A percentile compares a stretch with the other conserved stretches of the same genome.
These are phyloP conservation scores for Chloropsis hardwickii DNA, from an alignment of 2,113 vertebrate genomes.

Conservation along the genomic window DNA sequence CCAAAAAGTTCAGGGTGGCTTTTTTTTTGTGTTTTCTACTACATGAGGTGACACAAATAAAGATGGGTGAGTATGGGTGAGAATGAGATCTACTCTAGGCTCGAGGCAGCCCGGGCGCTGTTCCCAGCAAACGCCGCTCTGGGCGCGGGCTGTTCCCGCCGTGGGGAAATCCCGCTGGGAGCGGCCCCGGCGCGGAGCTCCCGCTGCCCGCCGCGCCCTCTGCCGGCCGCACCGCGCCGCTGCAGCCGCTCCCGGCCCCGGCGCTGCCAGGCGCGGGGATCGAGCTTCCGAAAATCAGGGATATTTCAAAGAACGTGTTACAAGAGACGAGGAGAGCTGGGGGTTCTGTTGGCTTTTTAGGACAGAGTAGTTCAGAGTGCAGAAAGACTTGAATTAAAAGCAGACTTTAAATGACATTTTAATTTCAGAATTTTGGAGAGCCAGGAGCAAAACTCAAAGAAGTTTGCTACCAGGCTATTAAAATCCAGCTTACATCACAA, in stretches of 20 bases:
- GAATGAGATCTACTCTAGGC: background rate
- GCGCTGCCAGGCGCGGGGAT: background rate
- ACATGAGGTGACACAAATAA: background rate
- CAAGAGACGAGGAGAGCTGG: background rate
- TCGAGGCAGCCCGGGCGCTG: background rate
- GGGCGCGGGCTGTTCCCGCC: background rate
- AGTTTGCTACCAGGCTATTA: background rate
- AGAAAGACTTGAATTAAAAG: background rate
- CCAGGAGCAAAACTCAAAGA: background rate
- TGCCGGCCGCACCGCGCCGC: background rate
- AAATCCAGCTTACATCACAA: background rate
- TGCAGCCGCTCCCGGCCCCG: background rate
- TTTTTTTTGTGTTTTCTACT: background rate
- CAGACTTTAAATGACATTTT: background rate
- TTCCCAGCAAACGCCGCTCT: fast-evolving
- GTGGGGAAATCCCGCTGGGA: background rate
- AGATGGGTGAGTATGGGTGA: background rate
- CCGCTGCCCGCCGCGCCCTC: background rate
- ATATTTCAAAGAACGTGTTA: fast-evolving
- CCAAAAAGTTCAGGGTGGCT: background rate
- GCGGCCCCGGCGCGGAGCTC: background rate
- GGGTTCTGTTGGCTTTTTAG: background rate
- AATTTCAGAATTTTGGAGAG: background rate
- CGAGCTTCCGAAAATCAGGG: fast-evolving
- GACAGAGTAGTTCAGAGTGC: background rate